Evolutionary conservation across 2,888 invertebrate genomes (phyloP).

Genomic region (Xiphydria camelus): DNA sequence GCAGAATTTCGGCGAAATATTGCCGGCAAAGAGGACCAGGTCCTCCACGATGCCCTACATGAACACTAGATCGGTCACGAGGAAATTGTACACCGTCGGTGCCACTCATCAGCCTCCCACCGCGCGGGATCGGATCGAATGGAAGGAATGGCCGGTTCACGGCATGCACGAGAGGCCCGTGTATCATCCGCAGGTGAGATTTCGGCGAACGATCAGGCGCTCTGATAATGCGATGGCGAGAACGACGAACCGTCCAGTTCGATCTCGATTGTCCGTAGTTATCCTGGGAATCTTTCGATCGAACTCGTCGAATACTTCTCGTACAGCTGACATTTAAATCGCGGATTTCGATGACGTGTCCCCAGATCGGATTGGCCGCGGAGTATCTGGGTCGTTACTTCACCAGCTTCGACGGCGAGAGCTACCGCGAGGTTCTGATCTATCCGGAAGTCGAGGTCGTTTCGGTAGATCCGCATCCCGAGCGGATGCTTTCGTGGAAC

Average conservation of each 20-base stretch:
- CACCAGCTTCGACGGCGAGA: constrained; percentile 36
- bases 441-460: constrained; percentile 38
- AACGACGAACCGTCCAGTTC: too few species aligned
- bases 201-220: too few species aligned
- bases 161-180: constrained; percentile 54
- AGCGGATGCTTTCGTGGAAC: constrained; percentile 6
- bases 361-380: constrained; percentile 43
- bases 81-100: constrained; percentile 48
- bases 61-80: constrained; percentile 52
- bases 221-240: too few species aligned
- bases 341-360: neutral
- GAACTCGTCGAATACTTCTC: too few species aligned
- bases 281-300: too few species aligned
- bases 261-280: too few species aligned
- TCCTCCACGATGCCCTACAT: constrained; percentile 38
- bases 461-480: constrained; percentile 36
- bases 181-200: constrained; percentile 44
- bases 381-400: constrained; percentile 45
- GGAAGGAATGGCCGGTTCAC: constrained; percentile 52
- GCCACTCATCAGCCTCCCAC: constrained; percentile 50
- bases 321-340: too few species aligned
- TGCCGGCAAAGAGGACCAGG: constrained; percentile 6
- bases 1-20: constrained; percentile 6
- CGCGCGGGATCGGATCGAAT: constrained; percentile 38
- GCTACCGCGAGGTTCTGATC: constrained; percentile 42